Percentiles rank a stretch among this genome's conserved stretches.
Conservation (phyloP, 2,113 vertebrate genomes). For the Corythornis madagascariensis region DNA sequence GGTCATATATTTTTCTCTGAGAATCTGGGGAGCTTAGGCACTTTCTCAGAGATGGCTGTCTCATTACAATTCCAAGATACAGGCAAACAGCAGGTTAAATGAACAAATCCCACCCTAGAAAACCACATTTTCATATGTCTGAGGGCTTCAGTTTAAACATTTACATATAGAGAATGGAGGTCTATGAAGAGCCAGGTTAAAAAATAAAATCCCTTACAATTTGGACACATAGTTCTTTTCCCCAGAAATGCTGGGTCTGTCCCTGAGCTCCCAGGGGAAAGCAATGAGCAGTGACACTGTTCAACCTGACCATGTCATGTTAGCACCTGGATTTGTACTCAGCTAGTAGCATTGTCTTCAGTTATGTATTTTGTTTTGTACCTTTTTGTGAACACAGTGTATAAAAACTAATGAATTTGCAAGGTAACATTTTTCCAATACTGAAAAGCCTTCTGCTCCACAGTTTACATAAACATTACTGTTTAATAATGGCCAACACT, state of each 20-base stretch:
- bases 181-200: neutral
- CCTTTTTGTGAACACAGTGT: neutral
- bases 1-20: neutral
- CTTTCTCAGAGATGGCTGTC: neutral
- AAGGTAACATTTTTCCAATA: neutral
- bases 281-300: accelerated
- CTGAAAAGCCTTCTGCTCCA: neutral
- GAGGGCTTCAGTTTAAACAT: neutral
- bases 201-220: neutral
- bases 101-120: neutral
- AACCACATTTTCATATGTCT: neutral
- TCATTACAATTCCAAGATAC: neutral
- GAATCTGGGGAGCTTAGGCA: neutral
- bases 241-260: neutral
- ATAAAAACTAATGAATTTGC: neutral
- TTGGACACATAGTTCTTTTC: neutral
- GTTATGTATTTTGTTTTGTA: neutral
- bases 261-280: neutral
- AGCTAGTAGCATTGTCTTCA: neutral
- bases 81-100: neutral
- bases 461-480: neutral
- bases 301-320: neutral
- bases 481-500: neutral
- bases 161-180: neutral
- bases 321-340: neutral